Evolutionary conservation across 2,797 vertebrate species (phyloP).

Genomic region (Botia kubotai): DNA sequence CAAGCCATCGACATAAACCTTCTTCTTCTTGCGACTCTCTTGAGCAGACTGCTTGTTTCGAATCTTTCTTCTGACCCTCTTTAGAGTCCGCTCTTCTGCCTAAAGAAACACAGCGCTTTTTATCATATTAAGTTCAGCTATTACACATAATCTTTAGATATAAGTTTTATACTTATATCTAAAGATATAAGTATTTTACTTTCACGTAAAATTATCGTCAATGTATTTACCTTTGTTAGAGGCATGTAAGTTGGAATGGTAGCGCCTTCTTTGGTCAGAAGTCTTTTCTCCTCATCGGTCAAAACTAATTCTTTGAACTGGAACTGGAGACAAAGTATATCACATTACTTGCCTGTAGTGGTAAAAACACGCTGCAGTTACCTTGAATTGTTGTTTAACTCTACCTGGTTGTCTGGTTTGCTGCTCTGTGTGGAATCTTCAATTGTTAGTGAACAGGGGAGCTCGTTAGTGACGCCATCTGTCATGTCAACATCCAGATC

Average conservation of each 20-base stretch:
- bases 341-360: not conserved
- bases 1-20: constrained; percentile 86
- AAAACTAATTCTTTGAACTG: constrained; percentile 81
- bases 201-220: not conserved
- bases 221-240: constrained; percentile 83
- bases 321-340: constrained; percentile 69
- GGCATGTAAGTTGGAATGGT: constrained; percentile 82
- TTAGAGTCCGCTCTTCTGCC: constrained; percentile 85
- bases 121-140: not conserved
- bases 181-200: too few relatives aligned
- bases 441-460: constrained; percentile 78
- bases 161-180: too few relatives aligned
- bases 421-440: constrained; percentile 67
- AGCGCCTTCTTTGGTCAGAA: constrained; percentile 85
- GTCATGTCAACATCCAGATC: constrained; percentile 76
- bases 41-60: constrained; percentile 91
- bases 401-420: constrained; percentile 69
- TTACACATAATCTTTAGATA: too few relatives aligned
- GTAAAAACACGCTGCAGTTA: not conserved
- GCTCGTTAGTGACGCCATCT: constrained; percentile 68
- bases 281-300: constrained; percentile 86
- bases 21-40: constrained; percentile 88
- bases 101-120: constrained; percentile 62
- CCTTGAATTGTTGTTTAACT: not conserved
- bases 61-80: constrained; percentile 88